phyloP scores from a whole-genome alignment of 2,113 vertebrate species.

The Corythornis vintsioides region DNA sequence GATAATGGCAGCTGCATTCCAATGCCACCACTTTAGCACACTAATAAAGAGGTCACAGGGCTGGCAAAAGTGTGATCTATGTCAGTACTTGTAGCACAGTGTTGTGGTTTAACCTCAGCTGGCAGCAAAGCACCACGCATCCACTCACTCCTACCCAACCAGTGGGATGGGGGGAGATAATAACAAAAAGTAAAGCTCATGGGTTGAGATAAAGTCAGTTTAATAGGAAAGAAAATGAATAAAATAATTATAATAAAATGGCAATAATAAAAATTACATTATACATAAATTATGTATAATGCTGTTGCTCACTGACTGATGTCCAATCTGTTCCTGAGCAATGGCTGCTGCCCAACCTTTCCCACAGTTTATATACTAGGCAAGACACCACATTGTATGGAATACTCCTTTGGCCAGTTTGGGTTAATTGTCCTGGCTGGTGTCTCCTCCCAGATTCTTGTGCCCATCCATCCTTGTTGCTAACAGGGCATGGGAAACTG shows the following conservation, averaged over 20 bases:
- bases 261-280: not conserved
- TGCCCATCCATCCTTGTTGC: not conserved
- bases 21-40: fast-evolving
- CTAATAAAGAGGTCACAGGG: not conserved
- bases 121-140: not conserved
- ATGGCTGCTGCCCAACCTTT: not conserved
- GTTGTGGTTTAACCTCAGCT: not conserved
- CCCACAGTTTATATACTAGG: not conserved
- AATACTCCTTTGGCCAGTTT: not conserved
- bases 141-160: not conserved
- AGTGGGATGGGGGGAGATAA: not conserved
- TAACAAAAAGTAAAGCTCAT: not conserved
- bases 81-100: not conserved
- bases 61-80: not conserved
- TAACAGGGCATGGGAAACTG: not conserved
- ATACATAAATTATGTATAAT: not conserved
- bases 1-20: not conserved
- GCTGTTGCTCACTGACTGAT: not conserved
- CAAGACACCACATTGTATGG: not conserved
- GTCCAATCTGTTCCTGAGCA: not conserved
- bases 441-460: not conserved
- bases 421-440: not conserved
- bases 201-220: not conserved
- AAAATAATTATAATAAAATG: not conserved
- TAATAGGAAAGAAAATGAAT: not conserved